A percentile compares a stretch with the other conserved stretches of the same genome.
phyloP scores from a whole-genome alignment of 1,140 invertebrate species.

The Caenorhabditis brenneri region DNA sequence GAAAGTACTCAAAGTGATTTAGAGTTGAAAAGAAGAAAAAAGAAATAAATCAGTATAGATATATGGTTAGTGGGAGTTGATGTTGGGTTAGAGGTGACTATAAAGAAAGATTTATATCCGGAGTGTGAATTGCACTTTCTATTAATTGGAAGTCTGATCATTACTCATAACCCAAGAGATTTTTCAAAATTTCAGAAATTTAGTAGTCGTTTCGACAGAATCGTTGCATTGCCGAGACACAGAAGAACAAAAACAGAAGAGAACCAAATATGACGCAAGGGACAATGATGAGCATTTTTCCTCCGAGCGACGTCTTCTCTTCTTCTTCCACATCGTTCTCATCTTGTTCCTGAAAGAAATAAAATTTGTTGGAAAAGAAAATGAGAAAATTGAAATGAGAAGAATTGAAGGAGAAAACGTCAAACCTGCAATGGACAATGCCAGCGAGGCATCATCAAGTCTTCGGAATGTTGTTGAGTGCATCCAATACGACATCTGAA shows the following conservation, averaged over 20 bases:
- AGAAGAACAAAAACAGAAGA: slow-evolving; percentile 44
- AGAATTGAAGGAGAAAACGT: background rate
- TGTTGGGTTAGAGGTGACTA: no score
- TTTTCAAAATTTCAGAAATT: background rate
- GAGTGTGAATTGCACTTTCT: no score
- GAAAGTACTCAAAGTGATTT: background rate
- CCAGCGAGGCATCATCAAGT: slow-evolving; percentile 48
- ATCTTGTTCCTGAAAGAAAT: slow-evolving; percentile 40
- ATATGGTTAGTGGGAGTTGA: no score
- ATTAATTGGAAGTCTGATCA: no score
- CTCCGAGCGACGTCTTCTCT: slow-evolving; percentile 28
- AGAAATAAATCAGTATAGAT: no score
- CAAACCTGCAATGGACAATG: slow-evolving; percentile 46
- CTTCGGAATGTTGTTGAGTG: slow-evolving; percentile 47
- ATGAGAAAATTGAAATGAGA: background rate
- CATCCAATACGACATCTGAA: slow-evolving; percentile 43
- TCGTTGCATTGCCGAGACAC: slow-evolving; percentile 37
- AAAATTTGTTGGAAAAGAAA: background rate
- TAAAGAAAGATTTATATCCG: no score
- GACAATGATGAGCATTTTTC: slow-evolving; percentile 46
- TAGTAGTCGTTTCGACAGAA: slow-evolving; percentile 47
- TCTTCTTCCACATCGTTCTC: slow-evolving; percentile 42
- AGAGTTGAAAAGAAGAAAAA: background rate
- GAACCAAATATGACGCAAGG: slow-evolving; percentile 31
- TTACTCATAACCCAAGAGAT: no score